Conservation (phyloP, 2,797 vertebrate species). For the Emys orbicularis region DNA sequence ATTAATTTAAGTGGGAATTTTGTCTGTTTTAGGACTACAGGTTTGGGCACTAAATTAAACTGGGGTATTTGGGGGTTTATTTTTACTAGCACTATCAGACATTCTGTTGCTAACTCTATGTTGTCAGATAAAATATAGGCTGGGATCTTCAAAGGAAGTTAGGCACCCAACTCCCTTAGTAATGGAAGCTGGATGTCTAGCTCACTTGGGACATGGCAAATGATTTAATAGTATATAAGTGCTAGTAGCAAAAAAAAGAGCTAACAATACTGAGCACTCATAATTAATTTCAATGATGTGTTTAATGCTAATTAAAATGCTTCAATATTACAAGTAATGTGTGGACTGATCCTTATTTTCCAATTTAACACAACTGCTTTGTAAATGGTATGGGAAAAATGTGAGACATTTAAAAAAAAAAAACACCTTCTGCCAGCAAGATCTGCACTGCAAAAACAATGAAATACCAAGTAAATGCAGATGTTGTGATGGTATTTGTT, state of each 20-base stretch:
- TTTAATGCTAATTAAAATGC: not conserved
- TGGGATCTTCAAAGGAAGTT: not conserved
- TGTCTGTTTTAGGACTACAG: not conserved
- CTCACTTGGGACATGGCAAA: not conserved
- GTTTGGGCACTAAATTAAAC: not conserved
- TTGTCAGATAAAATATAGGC: not conserved
- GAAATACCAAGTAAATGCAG: not conserved
- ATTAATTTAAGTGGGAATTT: not conserved
- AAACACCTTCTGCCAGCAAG: not conserved
- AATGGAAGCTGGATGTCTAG: not conserved
- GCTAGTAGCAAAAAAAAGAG: not conserved
- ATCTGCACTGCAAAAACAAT: not conserved
- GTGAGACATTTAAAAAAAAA: not conserved
- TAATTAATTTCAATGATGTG: not conserved
- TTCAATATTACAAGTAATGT: not conserved
- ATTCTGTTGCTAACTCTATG: not conserved
- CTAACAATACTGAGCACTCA: not conserved
- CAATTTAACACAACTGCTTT: not conserved
- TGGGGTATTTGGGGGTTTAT: not conserved
- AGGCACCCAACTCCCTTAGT: not conserved
- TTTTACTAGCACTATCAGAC: not conserved
- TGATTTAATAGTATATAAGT: not conserved
- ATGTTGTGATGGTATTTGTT: not conserved
- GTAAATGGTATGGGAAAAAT: not conserved
- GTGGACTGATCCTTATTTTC: not conserved